Base-by-base conservation (phyloP, 2,888 invertebrate genomes). In the Eumerus sabulonum region DNA sequence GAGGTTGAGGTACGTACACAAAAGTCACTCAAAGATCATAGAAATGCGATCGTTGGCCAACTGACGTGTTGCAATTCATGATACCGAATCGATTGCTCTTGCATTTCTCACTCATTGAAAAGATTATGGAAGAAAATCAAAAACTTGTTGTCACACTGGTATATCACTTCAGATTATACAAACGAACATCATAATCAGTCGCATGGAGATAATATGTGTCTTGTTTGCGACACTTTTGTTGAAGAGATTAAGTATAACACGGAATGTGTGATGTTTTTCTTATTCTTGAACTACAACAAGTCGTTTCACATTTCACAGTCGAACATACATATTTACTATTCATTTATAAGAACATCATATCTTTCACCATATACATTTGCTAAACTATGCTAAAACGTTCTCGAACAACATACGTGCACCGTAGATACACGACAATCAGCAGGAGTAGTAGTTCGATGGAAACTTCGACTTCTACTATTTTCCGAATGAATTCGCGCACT, bases 1-100 rank as follows among this genome's bases (percentile, higher is more conserved):
- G 74, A 79, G 68, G 40, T 74, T 73, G 73, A 79, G 60, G 73
- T 60, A 51, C 51, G 64, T 60, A 45, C 51, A 64, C 60, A 53
- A 70, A 73, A 79, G 79, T 79, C 73, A 79, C 45, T 79, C 64
- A 79, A 74, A 74, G 79, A 79, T 73, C 73, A 74, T 70, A 56
- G 74, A 79, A 74, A 51, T 42, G 42, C 59, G 68, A 79, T 73
- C 64, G 73, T 70, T 68, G 57, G 47, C 63, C 47, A 53, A 62
- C 51, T 70, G 56, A 45, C 64, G 56, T 62, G 17, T 53, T 44
- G 57, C 63, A 59, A 72, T 67, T 47, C 67, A 67, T 67, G 68
- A 79, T 60, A 59, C n/a, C 47, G 42, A 68, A 68, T 59, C 62
- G 57, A 64, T 63, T 73, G 67, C 51, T 73, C 47, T 67, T 67